Evolutionary conservation across 2,113 vertebrate species (phyloP), one percentile per base, ranked within the genome.

Genomic region (Phyllopteryx taeniolatus): DNA sequence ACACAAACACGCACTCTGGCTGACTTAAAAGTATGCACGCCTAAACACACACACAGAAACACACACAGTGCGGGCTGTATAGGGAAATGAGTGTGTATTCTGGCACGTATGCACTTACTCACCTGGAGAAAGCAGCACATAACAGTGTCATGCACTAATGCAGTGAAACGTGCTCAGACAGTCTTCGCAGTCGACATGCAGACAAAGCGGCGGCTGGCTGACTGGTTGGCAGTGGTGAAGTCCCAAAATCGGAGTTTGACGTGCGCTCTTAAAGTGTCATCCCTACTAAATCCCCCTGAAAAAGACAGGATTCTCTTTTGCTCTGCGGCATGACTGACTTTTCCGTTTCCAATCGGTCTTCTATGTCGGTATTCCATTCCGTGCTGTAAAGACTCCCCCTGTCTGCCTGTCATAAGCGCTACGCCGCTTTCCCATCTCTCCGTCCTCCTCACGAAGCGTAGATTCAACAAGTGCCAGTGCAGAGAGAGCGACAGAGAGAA

Each of bases 391-490:
- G 80, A 81, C 78, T 87, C 81, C 73, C 84, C 86, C 78, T 87
- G 84, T 83, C 87, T 89, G 82, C 75, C 83, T 84, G 85, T 89
- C 88, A 87, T 88, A 87, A 90, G 82, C 87, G 85, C 82, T 81
- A 79, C 74, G 57, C 78, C 72, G 81, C 78, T 84, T 83, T 77
- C 84, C 80, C 68, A 78, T 86, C 78, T 81, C 82, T 79, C 86
- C 83, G 83, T 85, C 87, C 86, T 82, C 72, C 82, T 83, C 88
- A 85, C 68, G 79, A 87, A 86, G 89, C 86, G 87, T 88, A 87
- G 82, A 91, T 91, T 92, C 91, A 93, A 91, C 91, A 92, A 91
- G 91, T 93, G 91, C 90, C 74, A 86, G 88, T 91, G 90, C 85
- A 82, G 85, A 79, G 65, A 78, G 72, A 74, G 71, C 66, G 72